phyloP scores from a whole-genome alignment of 2,888 invertebrate species.

The Drosophila phalerata region DNA sequence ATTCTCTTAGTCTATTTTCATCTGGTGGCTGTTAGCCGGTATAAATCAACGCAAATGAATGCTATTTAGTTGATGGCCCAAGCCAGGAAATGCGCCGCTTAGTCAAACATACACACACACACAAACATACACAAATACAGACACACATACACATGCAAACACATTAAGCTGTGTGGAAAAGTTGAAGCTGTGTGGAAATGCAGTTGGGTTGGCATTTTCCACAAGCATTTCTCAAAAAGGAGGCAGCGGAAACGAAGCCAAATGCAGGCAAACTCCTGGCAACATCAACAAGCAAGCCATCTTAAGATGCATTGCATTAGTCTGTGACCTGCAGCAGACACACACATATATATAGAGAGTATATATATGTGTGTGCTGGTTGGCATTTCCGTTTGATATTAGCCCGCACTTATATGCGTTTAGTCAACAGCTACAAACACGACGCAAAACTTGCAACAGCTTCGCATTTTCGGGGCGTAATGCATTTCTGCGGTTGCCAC shows the following conservation, averaged over 20 bases:
- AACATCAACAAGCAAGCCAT: conserved; percentile 43
- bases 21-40: conserved; percentile 50
- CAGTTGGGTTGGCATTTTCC: conserved; percentile 73
- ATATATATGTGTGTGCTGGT: conserved; percentile 32
- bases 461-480: conserved; percentile 54
- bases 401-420: conserved; percentile 76
- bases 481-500: conserved; percentile 75
- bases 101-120: conserved; percentile 58
- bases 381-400: conserved; percentile 79
- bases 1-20: conserved; percentile 46
- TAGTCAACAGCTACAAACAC: conserved; percentile 70
- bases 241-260: conserved; percentile 77
- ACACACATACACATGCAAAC: conserved; percentile 10
- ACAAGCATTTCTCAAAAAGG: conserved; percentile 81
- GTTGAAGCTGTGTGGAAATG: conserved; percentile 56
- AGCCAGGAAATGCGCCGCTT: conserved; percentile 79
- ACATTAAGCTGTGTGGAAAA: conserved; percentile 23
- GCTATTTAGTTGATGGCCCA: conserved; percentile 79
- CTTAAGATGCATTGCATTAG: conserved; percentile 74
- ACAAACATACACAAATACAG: conserved; percentile 48
- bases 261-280: conserved; percentile 60
- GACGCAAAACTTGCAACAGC: conserved; percentile 60
- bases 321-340: conserved; percentile 59
- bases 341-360: neutral
- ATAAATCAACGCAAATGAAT: conserved; percentile 83